Conservation (phyloP, 1,140 invertebrate genomes). For the Ruditapes philippinarum region DNA sequence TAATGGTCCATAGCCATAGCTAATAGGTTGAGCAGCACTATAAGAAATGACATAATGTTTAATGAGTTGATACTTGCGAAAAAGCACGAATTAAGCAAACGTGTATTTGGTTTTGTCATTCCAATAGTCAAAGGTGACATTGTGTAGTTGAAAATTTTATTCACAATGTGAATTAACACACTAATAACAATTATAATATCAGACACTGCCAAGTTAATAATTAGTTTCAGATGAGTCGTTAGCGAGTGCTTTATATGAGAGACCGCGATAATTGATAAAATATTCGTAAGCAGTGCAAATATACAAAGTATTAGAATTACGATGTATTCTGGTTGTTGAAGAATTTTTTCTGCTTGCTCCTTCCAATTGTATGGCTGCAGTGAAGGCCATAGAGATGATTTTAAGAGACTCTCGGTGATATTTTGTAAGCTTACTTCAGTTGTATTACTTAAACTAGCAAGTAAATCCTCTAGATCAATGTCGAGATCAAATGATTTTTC, state of each 20-base stretch:
- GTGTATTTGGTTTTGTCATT: slow-evolving; percentile 35
- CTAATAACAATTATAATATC: slow-evolving; percentile 79
- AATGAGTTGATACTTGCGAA: slow-evolving; percentile 73
- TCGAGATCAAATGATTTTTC: not conserved
- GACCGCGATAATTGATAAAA: slow-evolving; percentile 75
- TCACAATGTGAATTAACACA: slow-evolving; percentile 74
- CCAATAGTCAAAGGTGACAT: slow-evolving; percentile 35
- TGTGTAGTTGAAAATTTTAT: slow-evolving; percentile 73
- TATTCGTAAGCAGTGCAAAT: slow-evolving; percentile 73
- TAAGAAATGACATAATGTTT: slow-evolving; percentile 79
- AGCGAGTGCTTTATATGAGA: slow-evolving; percentile 69
- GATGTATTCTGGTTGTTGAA: slow-evolving; percentile 72
- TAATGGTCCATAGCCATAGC: slow-evolving; percentile 92
- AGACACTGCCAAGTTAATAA: slow-evolving; percentile 78
- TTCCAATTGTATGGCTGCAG: slow-evolving; percentile 67
- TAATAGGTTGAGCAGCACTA: slow-evolving; percentile 90
- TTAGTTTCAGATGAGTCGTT: slow-evolving; percentile 80
- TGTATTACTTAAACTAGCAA: not conserved
- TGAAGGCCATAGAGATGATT: slow-evolving; percentile 57
- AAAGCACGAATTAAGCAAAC: slow-evolving; percentile 71
- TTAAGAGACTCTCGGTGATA: slow-evolving; percentile 37
- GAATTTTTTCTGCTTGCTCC: slow-evolving; percentile 67
- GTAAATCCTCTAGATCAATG: not conserved
- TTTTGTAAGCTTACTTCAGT: not conserved
- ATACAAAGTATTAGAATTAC: slow-evolving; percentile 73